Evolutionary conservation across 2,113 vertebrate species (phyloP).

Genomic region (Agapornis roseicollis): DNA sequence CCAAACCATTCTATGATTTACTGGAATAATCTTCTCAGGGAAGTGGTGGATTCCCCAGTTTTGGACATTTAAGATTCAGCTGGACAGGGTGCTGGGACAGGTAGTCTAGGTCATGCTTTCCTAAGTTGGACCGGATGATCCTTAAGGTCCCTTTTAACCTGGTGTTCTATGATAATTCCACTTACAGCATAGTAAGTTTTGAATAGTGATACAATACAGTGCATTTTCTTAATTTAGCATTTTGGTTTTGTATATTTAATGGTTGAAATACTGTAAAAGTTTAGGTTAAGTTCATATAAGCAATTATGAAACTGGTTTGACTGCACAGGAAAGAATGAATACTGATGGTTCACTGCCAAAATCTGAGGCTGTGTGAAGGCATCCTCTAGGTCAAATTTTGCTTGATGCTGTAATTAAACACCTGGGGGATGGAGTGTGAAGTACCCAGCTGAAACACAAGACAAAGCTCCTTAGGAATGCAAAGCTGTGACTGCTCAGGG

Average conservation of each 20-base stretch:
- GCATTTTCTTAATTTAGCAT: background rate
- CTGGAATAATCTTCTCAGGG: background rate
- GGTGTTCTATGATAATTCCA: background rate
- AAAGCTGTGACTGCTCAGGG: background rate
- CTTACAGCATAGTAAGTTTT: background rate
- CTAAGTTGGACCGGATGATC: background rate
- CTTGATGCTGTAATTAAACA: background rate
- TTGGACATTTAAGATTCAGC: background rate
- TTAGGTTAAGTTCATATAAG: background rate
- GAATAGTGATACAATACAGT: background rate
- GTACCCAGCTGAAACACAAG: background rate
- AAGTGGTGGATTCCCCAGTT: background rate
- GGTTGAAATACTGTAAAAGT: background rate
- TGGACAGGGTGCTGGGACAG: background rate
- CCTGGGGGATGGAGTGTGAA: background rate
- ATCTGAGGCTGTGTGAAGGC: background rate
- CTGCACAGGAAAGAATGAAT: background rate
- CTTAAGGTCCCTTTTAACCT: background rate
- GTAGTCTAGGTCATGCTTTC: background rate
- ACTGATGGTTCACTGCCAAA: background rate
- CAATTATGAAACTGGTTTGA: background rate
- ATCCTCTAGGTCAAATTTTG: background rate
- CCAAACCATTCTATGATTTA: background rate
- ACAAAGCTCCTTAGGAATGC: background rate
- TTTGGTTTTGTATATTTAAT: background rate